A percentile compares a stretch with the other conserved stretches of the same genome.
These are phyloP conservation scores for Pteronotus mesoamericanus DNA, from an alignment of 2,797 vertebrate species.

Conservation along the genomic window DNA sequence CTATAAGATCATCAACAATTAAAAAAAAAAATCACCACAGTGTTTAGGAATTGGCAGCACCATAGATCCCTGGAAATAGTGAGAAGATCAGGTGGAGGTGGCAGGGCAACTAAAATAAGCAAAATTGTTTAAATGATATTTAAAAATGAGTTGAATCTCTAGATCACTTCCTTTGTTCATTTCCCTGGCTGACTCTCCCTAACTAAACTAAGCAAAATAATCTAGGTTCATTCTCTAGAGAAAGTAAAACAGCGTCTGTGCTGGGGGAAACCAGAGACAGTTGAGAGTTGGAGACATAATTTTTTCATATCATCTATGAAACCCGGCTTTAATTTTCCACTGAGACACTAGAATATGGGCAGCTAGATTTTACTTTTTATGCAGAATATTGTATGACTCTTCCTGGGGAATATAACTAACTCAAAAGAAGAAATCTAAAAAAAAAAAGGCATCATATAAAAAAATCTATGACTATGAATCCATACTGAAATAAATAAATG, in stretches of 20 bases:
- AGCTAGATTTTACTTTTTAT: background rate
- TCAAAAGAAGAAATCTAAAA: background rate
- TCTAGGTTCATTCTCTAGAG: background rate
- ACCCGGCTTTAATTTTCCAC: background rate
- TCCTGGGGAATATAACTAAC: background rate
- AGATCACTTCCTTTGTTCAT: background rate
- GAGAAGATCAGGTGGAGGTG: background rate
- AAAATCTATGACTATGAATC: background rate
- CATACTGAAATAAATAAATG: background rate
- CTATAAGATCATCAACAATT: background rate
- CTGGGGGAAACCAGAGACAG: background rate
- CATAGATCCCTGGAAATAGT: background rate
- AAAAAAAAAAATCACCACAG: background rate
- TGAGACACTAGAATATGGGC: background rate
- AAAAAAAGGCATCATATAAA: background rate
- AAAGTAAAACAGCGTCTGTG: background rate
- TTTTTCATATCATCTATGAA: background rate
- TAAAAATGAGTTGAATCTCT: background rate
- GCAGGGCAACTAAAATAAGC: background rate
- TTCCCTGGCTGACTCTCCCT: background rate
- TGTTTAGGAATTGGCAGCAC: background rate
- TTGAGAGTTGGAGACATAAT: background rate
- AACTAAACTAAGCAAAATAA: background rate
- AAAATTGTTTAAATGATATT: background rate
- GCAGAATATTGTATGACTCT: background rate